These are phyloP conservation scores for Sebastes variabilis DNA, from an alignment of 2,797 vertebrate genomes.

Conservation along the genomic window DNA sequence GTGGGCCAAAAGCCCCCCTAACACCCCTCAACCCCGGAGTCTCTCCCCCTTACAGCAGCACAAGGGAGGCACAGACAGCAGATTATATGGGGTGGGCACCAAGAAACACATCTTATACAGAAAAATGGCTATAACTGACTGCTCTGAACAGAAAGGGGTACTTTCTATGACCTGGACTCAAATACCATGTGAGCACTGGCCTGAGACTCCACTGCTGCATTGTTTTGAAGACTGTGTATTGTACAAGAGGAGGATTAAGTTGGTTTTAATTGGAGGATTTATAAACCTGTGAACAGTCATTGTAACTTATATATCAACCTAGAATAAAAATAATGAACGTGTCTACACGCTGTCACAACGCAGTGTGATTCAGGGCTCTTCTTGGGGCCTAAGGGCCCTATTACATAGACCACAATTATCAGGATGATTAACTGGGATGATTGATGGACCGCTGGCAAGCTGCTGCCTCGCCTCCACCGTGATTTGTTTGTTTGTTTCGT, in stretches of 20 bases:
- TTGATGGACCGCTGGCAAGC: no score
- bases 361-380: no score
- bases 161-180: background rate
- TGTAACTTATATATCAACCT: no score
- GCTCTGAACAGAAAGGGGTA: background rate
- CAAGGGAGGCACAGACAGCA: constrained; percentile 36
- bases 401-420: no score
- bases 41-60: constrained; percentile 11
- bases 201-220: background rate
- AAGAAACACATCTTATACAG: constrained; percentile 7
- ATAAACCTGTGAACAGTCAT: no score
- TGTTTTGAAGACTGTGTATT: background rate
- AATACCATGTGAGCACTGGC: background rate
- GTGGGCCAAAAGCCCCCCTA: constrained; percentile 24
- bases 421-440: no score
- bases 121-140: constrained; percentile 2
- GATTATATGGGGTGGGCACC: constrained; percentile 28
- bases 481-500: no score
- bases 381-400: no score
- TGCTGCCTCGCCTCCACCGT: no score
- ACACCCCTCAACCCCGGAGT: background rate
- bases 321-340: no score
- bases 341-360: no score
- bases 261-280: background rate
- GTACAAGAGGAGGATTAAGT: background rate